Base-by-base conservation (phyloP, 2,888 invertebrate species). In the Scaptomyza tumidula region DNA sequence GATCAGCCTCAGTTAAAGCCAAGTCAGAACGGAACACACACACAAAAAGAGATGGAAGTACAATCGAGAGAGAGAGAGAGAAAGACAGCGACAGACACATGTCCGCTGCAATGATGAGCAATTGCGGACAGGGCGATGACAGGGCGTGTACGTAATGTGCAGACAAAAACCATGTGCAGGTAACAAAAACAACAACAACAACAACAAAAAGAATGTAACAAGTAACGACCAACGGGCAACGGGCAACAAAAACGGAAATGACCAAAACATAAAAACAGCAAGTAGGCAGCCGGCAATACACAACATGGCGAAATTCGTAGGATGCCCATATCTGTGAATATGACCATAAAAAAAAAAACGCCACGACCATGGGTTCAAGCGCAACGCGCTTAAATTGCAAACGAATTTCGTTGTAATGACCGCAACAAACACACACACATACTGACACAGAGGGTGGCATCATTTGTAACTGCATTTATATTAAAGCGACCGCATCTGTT, bases 391-490 rank as follows among this genome's bases (percentile, higher is more conserved):
- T 68, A 77, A 84, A 81, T 85, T 85, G 76, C 71, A 79, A 76
- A 81, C 76, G 82, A 86, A 86, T 81, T 84, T 88, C 87, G 77
- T 58, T 87, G 83, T 82, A 89, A 85, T 89, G 89, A 85, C 85
- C 85, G 59, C 86, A 84, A 67, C 27, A 45, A 11, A 41, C 24
- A 53, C 16, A 37, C 43, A 43, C 6, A 31, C 11, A 49, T 33
- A 48, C n/a, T 5, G n/a, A 37, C 35, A 48, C 11, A 6, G 14
- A 54, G 62, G 62, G 54, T 57, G 58, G 52, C 80, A 72, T 78
- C 87, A 88, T 88, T 88, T 79, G 85, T 82, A 89, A 89, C 88
- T 85, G 85, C 89, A 85, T 89, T 85, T 87, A 85, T 85, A 85
- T 85, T 85, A 83, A 89, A 88, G 84, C 84, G 83, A 86, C 86